Base-by-base conservation (phyloP, 2,888 invertebrate genomes). In the Drosophila kanekoi region DNA sequence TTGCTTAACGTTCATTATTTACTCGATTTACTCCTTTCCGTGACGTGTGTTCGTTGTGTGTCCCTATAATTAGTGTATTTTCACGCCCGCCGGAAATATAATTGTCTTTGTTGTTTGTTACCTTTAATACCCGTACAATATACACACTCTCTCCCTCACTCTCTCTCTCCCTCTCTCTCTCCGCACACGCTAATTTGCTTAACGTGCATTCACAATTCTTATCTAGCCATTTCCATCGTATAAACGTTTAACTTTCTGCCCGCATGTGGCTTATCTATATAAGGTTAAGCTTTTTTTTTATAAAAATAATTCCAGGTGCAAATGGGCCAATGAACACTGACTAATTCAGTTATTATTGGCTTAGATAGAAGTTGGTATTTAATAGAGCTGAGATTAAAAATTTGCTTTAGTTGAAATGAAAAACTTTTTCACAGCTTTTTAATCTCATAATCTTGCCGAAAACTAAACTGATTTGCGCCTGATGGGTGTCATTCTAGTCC, bases 61-160 rank as follows among this genome's bases (percentile, higher is more conserved):
- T 41, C 56, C 41, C 56, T 40, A 69, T 72, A 77, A 68, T 77
- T 69, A 57, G 62, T 64, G 63, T 71, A 56, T 64, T 76, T 81
- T 84, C 63, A 68, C 76, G 76, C 64, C 58, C 28, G 8, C 56
- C 71, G 41, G 48, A 61, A 67, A 59, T 78, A 60, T 58, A 70
- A 81, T 73, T 51, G 28, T 28, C 28, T 38, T n/a, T 65, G 69
- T 28, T 28, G 28, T 28, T 65, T 62, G 47, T 44, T 44, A 38
- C 33, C 53, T 37, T 23, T 32, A 13, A 57, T 59, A 43, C 38
- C 51, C 57, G 57, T 53, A 62, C 23, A 54, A 59, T 60, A 41
- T 58, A 14, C n/a, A 16, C 4, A 4, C 14, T 4, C 16, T 28
- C 23, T 51, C 11, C 2, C 18, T 16, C 41, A 14, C 20, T 0